A percentile compares a stretch with the other conserved stretches of the same genome.
Evolutionary conservation across 2,113 vertebrate species (phyloP).

Genomic region (Ceyx cyanopectus): DNA sequence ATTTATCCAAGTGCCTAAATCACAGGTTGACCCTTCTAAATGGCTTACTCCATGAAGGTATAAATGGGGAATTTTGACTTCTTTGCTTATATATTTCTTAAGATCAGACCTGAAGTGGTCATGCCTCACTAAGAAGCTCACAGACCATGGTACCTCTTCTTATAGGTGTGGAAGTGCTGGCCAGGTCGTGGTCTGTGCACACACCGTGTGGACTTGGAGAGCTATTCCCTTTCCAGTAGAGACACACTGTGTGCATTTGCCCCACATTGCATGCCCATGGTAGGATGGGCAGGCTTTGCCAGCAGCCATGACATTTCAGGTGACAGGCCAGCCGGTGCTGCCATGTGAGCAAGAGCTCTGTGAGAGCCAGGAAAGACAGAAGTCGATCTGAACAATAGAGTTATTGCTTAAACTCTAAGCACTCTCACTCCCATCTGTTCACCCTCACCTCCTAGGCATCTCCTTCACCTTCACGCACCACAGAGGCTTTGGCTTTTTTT

Average conservation of each 20-base stretch:
- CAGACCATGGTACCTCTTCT: not conserved
- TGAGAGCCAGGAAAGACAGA: not conserved
- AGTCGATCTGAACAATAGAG: not conserved
- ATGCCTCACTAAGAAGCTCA: not conserved
- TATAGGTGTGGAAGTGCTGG: not conserved
- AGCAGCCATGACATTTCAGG: conserved; percentile 21
- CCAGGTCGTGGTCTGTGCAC: not conserved
- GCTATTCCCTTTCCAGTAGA: not conserved
- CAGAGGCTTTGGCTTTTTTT: not conserved
- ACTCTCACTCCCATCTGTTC: conserved; percentile 37
- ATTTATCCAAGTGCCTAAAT: not conserved
- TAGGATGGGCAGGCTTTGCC: not conserved
- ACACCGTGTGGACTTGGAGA: not conserved
- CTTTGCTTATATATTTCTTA: not conserved
- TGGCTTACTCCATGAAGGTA: not conserved
- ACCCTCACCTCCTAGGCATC: conserved; percentile 26
- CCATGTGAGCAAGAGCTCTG: not conserved
- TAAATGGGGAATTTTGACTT: not conserved
- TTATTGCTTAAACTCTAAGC: conserved; percentile 20
- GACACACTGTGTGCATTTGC: not conserved
- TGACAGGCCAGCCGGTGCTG: not conserved
- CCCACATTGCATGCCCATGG: not conserved
- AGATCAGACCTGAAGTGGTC: not conserved
- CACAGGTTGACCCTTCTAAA: not conserved
- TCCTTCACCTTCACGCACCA: conserved; percentile 56